Conservation (phyloP, 2,113 vertebrate species). For the Orycteropus afer region DNA sequence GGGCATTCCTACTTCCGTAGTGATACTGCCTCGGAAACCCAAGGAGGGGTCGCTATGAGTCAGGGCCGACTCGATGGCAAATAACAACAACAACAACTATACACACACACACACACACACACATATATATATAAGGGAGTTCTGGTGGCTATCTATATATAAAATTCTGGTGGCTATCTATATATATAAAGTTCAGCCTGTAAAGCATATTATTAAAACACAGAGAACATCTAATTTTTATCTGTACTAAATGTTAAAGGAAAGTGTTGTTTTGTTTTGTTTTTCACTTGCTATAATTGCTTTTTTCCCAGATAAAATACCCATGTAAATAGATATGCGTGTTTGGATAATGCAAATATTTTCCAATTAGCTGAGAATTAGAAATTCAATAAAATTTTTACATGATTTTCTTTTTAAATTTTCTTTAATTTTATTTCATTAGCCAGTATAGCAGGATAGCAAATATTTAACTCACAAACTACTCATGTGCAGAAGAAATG, state of each 20-base stretch:
- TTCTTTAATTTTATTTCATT: conserved; percentile 34
- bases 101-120: no score
- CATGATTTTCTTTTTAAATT: conserved; percentile 27
- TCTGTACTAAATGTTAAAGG: conserved; percentile 25
- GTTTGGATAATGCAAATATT: conserved; percentile 48
- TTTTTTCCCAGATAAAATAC: conserved; percentile 17
- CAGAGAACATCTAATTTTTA: background rate
- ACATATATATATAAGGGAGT: no score
- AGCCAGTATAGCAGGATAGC: background rate
- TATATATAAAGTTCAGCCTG: background rate
- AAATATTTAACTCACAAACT: conserved; percentile 61
- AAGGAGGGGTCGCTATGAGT: no score
- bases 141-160: no score
- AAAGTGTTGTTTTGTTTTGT: background rate
- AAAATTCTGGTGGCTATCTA: no score
- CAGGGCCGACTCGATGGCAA: no score
- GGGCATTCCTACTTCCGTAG: no score
- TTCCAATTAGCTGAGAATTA: conserved; percentile 43
- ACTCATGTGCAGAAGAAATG: background rate
- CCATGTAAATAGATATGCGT: background rate
- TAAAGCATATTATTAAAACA: background rate
- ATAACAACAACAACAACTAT: no score
- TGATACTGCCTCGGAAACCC: no score
- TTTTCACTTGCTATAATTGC: conserved; percentile 35
- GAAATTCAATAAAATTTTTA: conserved; percentile 34